These are phyloP conservation scores for Grallaria varia DNA, from an alignment of 2,113 vertebrate genomes.

Conservation along the genomic window DNA sequence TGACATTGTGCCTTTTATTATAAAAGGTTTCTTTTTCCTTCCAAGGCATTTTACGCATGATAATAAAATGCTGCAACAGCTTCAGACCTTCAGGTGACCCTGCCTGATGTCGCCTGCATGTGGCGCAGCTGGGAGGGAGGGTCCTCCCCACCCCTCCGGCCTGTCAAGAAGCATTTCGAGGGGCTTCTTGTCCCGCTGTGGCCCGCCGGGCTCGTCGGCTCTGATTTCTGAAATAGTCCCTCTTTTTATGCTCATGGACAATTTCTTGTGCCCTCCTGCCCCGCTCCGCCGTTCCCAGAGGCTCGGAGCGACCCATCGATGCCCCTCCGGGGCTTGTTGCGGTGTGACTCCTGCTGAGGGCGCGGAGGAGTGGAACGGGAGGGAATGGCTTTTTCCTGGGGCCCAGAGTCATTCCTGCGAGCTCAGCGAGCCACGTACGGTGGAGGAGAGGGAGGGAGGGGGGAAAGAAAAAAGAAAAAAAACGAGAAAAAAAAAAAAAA, in stretches of 20 bases:
- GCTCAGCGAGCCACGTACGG: background rate
- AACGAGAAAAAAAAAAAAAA: background rate
- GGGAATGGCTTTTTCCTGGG: background rate
- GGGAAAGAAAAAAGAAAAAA: background rate
- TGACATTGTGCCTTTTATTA: background rate
- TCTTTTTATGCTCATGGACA: background rate
- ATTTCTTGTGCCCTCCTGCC: background rate
- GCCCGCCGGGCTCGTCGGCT: background rate
- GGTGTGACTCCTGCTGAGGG: background rate
- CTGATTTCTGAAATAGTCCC: background rate
- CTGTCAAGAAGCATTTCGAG: background rate
- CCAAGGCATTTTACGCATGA: background rate
- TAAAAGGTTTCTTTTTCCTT: background rate
- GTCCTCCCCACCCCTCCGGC: background rate
- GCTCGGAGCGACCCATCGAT: background rate
- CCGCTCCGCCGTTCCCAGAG: background rate
- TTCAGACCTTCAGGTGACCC: background rate
- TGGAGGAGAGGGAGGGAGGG: background rate
- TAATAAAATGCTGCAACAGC: background rate
- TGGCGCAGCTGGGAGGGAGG: background rate
- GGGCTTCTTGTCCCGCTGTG: background rate
- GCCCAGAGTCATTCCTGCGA: background rate
- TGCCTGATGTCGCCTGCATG: background rate
- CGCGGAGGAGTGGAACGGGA: background rate
- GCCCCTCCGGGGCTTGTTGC: background rate